A percentile compares a stretch with the other conserved stretches of the same genome.
These are phyloP conservation scores for Umimayanthus chanpuru DNA, from an alignment of 92 coral and sea anemone species.

Conservation along the genomic window DNA sequence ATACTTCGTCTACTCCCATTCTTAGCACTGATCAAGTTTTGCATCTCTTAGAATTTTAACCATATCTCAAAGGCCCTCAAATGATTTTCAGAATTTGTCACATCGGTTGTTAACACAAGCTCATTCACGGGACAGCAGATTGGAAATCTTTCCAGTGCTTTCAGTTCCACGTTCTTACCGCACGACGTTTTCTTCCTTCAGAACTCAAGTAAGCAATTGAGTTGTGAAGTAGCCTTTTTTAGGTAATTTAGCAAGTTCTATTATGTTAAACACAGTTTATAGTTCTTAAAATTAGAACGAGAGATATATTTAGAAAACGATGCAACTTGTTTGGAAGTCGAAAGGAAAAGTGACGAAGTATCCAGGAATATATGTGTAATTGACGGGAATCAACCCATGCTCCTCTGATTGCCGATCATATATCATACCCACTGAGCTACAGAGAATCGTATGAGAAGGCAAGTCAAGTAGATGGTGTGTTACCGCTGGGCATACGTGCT, in stretches of 20 bases:
- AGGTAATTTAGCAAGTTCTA: neutral
- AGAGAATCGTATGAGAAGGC: too few relatives aligned
- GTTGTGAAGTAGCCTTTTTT: neutral
- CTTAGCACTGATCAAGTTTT: neutral
- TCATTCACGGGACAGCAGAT: neutral
- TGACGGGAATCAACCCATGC: too few relatives aligned
- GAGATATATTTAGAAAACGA: neutral
- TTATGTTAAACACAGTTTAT: neutral
- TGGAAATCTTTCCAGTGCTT: neutral
- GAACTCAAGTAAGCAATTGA: neutral
- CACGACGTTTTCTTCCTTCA: neutral
- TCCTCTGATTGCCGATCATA: too few relatives aligned
- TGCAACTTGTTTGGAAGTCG: too few relatives aligned
- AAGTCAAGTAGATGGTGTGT: too few relatives aligned
- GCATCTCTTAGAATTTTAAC: too few relatives aligned
- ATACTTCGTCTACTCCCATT: neutral
- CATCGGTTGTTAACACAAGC: slow-evolving; percentile 23
- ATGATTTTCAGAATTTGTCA: slow-evolving; percentile 3
- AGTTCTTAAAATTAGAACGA: neutral
- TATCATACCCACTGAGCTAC: too few relatives aligned
- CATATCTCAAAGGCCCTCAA: too few relatives aligned
- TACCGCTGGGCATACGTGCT: too few relatives aligned
- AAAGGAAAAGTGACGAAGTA: too few relatives aligned
- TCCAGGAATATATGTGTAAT: too few relatives aligned
- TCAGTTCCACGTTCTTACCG: neutral